phyloP scores from a whole-genome alignment of 1,140 invertebrate species.

The Drosophila tani region DNA sequence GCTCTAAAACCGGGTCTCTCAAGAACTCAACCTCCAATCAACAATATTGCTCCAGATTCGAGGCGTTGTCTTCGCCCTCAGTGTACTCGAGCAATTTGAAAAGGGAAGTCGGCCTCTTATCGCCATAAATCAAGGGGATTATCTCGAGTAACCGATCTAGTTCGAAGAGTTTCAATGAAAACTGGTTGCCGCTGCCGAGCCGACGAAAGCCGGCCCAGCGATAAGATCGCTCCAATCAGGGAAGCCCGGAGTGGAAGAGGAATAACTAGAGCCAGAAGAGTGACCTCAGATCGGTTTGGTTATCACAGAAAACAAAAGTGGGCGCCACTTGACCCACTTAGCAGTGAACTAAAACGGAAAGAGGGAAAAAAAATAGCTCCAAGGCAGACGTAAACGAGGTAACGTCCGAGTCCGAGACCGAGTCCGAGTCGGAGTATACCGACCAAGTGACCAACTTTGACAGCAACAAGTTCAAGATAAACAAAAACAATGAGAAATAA shows the following conservation, averaged over 20 bases:
- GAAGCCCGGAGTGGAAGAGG: slow-evolving; percentile 28
- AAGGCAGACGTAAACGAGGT: slow-evolving; percentile 20
- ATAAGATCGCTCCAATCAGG: slow-evolving; percentile 54
- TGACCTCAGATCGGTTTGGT: slow-evolving; percentile 63
- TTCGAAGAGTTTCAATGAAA: slow-evolving; percentile 34
- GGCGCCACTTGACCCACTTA: slow-evolving; percentile 76
- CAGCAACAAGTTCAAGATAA: slow-evolving; percentile 81
- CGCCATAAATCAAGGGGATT: slow-evolving; percentile 50
- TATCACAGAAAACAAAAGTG: slow-evolving; percentile 82
- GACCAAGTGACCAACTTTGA: slow-evolving; percentile 80
- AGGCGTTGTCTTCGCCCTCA: slow-evolving; percentile 19
- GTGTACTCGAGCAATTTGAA: slow-evolving; percentile 25
- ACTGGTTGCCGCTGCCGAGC: slow-evolving; percentile 24
- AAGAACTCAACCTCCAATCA: slow-evolving; percentile 14
- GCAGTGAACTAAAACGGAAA: slow-evolving; percentile 33
- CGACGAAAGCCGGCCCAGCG: slow-evolving; percentile 11
- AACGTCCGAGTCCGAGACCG: slow-evolving; percentile 8
- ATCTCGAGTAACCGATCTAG: slow-evolving; percentile 46
- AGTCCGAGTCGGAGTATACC: slow-evolving; percentile 16
- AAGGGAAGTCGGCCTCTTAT: slow-evolving; percentile 49
- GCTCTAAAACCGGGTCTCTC: background rate
- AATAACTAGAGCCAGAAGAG: slow-evolving; percentile 36
- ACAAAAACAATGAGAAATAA: slow-evolving; percentile 82
- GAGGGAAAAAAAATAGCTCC: slow-evolving; percentile 27
- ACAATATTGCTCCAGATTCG: slow-evolving; percentile 16